Base-by-base conservation (phyloP, 2,888 invertebrate species). In the Chrysina gloriosa region DNA sequence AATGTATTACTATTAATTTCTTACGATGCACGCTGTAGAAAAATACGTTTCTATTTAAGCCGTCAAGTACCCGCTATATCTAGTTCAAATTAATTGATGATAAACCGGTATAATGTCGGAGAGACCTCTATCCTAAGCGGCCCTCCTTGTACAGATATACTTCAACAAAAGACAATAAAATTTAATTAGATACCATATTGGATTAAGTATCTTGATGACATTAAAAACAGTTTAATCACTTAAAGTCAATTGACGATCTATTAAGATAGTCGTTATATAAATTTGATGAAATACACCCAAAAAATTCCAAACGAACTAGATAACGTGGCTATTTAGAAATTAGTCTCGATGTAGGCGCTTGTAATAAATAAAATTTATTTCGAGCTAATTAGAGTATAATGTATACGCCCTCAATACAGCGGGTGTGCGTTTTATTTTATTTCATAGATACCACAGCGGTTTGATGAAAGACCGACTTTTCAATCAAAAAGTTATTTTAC, bases 201-300 rank as follows among this genome's bases (percentile, higher is more conserved):
- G 54, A 54, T 54, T 54, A 54, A 54, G 16, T 14, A 27, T 34
- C 54, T 16, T 54, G 54, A 54, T 54, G 34, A 19, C 34, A 54
- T 54, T 54, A 54, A 54, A 54, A 54, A 54, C 34, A n/a, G 27
- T 54, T 54, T 54, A 54, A 34, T 16, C 54, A 54, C 23, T 54
- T 54, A 54, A 54, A 34, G 21, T 34, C 54, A 54, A 54, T 54
- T 54, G 31, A 34, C 16, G 31, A 29, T 31, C 31, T 54, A 54
- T 54, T 54, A 54, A 9, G n/a, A 16, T 19, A 14, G 34, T 19
- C 7, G 47, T 48, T 48, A 25, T 48, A 48, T 48, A 25, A 31
- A 16, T 21, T 54, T 7, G 21, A 54, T 54, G 9, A 34, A 54
- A 31, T 54, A 34, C 31, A 54, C 54, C 54, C 27, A 54, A 54